Conservation (phyloP, 2,797 vertebrate species). For the Sphenopsis melanotis region DNA sequence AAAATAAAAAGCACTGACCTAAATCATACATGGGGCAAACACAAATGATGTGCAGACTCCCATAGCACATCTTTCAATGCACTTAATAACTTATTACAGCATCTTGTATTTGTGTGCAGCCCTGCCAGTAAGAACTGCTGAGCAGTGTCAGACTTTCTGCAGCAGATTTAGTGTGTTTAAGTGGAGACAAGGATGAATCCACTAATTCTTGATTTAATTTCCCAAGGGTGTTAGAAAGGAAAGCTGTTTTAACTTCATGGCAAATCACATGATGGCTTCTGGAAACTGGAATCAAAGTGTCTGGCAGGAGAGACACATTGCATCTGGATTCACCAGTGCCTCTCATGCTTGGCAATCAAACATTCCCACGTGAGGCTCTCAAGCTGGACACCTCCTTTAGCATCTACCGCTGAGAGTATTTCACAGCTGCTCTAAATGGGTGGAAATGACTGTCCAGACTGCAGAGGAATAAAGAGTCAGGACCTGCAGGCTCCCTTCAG, state of each 20-base stretch:
- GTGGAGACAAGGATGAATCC: slow-evolving; percentile 13
- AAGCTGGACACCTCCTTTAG: neutral
- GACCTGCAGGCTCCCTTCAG: neutral
- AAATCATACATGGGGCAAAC: neutral
- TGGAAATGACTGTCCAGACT: neutral
- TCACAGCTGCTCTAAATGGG: neutral
- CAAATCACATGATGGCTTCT: neutral
- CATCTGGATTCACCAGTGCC: neutral
- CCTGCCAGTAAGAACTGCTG: slow-evolving; percentile 11
- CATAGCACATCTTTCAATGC: neutral
- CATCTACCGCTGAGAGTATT: neutral
- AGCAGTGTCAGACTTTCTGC: neutral
- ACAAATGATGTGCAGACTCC: neutral
- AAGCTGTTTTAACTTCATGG: neutral
- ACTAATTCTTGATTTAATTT: slow-evolving; percentile 36
- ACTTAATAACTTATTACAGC: neutral
- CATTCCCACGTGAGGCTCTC: neutral
- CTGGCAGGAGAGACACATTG: neutral
- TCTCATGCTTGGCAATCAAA: neutral
- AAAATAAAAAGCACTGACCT: neutral
- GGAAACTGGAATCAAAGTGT: neutral
- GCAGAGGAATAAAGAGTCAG: neutral
- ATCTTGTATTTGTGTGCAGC: neutral
- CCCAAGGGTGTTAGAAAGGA: neutral
- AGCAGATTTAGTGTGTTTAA: slow-evolving; percentile 32